Conservation (phyloP, 2,113 vertebrate species). For the Capreolus pygargus region DNA sequence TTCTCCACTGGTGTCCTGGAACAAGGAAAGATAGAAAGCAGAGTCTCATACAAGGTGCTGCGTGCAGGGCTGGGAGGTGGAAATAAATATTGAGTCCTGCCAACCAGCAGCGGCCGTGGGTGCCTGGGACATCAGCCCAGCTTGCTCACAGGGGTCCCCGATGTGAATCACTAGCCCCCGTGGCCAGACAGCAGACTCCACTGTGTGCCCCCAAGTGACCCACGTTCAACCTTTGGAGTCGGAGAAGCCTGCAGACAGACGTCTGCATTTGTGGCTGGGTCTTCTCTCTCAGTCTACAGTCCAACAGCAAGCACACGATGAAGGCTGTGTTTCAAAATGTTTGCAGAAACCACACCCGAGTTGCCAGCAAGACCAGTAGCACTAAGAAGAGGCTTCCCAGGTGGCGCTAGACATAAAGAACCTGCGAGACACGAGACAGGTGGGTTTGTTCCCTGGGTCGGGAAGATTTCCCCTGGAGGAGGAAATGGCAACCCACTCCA, state of each 20-base stretch:
- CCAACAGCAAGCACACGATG: fast-evolving
- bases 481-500: not conserved
- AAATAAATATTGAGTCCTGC: fast-evolving
- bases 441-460: not conserved
- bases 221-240: not conserved
- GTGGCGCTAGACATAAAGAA: not conserved
- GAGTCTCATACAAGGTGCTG: not conserved
- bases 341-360: too few relatives aligned
- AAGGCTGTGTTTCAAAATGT: not conserved
- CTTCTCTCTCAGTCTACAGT: too few relatives aligned
- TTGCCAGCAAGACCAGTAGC: fast-evolving
- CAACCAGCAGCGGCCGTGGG: fast-evolving
- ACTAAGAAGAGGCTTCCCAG: not conserved
- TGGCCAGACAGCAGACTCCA: too few relatives aligned
- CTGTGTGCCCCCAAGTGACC: not conserved
- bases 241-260: not conserved
- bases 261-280: not conserved
- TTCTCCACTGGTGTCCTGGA: fast-evolving
- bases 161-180: fast-evolving
- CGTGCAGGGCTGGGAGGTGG: too few relatives aligned
- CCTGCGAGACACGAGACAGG: fast-evolving
- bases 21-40: not conserved
- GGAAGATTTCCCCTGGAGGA: not conserved
- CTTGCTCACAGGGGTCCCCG: not conserved
- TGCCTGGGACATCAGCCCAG: too few relatives aligned